These are phyloP conservation scores for Hylyphantes graminicola DNA, from an alignment of 1,140 invertebrate species.

Conservation along the genomic window DNA sequence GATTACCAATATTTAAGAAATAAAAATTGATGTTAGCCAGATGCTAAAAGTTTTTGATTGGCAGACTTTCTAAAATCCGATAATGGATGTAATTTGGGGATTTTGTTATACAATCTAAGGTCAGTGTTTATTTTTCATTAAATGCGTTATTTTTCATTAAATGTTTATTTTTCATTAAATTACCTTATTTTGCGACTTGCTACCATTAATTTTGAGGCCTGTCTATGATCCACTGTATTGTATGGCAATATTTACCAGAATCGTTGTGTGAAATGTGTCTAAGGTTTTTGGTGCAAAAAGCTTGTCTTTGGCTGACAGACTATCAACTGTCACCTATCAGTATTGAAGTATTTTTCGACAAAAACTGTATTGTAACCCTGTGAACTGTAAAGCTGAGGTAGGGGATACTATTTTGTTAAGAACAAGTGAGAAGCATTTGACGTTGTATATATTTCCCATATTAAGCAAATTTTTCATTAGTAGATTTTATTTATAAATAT, in stretches of 20 bases:
- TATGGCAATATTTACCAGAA: not conserved
- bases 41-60: too few species aligned
- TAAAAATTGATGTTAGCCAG: too few species aligned
- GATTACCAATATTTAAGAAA: too few species aligned
- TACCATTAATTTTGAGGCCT: not conserved
- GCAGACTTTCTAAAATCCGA: too few species aligned
- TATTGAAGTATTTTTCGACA: constrained; percentile 26
- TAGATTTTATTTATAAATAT: constrained; percentile 47
- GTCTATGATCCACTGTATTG: not conserved
- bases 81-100: too few species aligned
- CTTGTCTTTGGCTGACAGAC: too few species aligned
- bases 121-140: too few species aligned
- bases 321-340: constrained; percentile 28
- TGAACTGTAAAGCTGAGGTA: not conserved
- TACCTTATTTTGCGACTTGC: not conserved
- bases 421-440: constrained; percentile 19
- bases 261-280: not conserved
- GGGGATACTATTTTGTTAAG: constrained; percentile 55
- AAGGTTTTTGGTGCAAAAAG: not conserved
- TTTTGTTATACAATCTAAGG: too few species aligned
- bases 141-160: too few species aligned
- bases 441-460: constrained; percentile 55
- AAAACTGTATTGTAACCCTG: not conserved
- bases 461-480: constrained; percentile 44
- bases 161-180: too few species aligned